Conservation (phyloP, 2,113 vertebrate species). For the Cyphomyrus discorhynchus region DNA sequence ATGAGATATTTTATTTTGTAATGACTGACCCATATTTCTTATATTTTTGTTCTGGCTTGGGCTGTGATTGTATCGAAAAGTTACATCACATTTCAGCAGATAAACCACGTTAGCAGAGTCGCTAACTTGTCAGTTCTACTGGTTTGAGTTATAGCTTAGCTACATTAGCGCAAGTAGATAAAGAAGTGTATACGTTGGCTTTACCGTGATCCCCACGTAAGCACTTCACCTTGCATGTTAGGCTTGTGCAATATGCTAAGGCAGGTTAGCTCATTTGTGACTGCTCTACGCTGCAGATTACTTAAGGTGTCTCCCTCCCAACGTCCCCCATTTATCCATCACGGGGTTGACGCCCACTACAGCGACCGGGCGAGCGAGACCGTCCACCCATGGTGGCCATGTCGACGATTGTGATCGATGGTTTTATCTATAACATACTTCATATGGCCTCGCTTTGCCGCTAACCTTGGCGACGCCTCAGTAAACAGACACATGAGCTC, state of each 20-base stretch:
- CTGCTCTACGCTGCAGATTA: not conserved
- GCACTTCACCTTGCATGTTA: not conserved
- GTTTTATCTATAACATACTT: constrained; percentile 14
- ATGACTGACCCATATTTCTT: not conserved
- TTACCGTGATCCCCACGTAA: not conserved
- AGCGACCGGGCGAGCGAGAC: too few relatives aligned
- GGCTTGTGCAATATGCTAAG: not conserved
- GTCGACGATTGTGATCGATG: constrained; percentile 12
- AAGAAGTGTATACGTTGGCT: not conserved
- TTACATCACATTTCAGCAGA: not conserved
- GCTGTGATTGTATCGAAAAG: not conserved
- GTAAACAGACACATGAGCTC: constrained; percentile 10
- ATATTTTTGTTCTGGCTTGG: not conserved
- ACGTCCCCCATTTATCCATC: not conserved
- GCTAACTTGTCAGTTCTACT: not conserved
- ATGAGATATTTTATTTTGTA: not conserved
- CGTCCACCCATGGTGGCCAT: not conserved
- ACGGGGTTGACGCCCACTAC: not conserved
- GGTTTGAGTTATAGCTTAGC: not conserved
- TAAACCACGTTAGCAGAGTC: not conserved
- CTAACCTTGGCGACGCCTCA: constrained; percentile 14
- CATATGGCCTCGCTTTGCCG: not conserved
- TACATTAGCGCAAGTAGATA: not conserved
- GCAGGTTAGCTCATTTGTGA: not conserved
- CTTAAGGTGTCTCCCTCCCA: not conserved